These are phyloP conservation scores for Cyclura pinguis DNA, from an alignment of 2,797 vertebrate genomes.

Conservation along the genomic window DNA sequence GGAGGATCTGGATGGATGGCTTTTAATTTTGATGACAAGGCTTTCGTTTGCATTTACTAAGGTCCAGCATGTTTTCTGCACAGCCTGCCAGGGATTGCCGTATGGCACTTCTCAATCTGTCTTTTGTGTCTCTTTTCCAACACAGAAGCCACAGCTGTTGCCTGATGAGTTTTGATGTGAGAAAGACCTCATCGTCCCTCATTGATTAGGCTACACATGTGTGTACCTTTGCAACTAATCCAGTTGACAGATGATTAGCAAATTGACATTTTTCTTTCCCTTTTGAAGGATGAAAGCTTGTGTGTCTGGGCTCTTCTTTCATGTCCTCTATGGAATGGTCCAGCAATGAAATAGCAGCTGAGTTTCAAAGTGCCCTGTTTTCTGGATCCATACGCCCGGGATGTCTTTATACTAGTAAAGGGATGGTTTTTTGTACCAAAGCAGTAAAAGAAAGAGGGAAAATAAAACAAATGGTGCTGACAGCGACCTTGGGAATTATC, in stretches of 20 bases:
- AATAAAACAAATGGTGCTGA: neutral
- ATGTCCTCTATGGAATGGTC: constrained; percentile 55
- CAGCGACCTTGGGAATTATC: constrained; percentile 42
- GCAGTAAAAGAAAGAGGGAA: constrained; percentile 10
- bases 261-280: constrained; percentile 46
- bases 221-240: constrained; percentile 57
- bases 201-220: constrained; percentile 56
- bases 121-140: constrained; percentile 43
- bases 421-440: constrained; percentile 42
- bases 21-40: neutral
- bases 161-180: constrained; percentile 48
- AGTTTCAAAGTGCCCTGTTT: constrained; percentile 52
- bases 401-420: constrained; percentile 39
- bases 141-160: constrained; percentile 43
- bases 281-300: constrained; percentile 55
- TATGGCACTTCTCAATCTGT: constrained; percentile 28
- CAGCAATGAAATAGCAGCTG: constrained; percentile 51
- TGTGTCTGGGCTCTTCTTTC: constrained; percentile 58
- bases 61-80: constrained; percentile 17
- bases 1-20: neutral
- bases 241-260: constrained; percentile 61
- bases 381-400: constrained; percentile 39
- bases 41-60: constrained; percentile 1
- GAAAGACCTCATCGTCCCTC: constrained; percentile 43
- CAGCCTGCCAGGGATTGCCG: neutral